Evolutionary conservation across 1,140 invertebrate species (phyloP).

Genomic region (Phymastichus coffea): DNA sequence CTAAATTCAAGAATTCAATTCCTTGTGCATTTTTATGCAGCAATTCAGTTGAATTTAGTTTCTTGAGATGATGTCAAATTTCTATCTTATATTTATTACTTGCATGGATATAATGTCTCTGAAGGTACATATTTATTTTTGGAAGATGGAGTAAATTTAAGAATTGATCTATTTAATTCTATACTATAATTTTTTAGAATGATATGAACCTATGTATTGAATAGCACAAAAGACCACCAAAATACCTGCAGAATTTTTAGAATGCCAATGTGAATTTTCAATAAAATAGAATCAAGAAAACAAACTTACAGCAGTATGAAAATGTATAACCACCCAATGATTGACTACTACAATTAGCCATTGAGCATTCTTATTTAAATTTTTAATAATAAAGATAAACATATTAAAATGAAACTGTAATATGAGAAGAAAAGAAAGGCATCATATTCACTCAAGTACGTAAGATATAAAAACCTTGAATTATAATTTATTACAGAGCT

Average conservation of each 20-base stretch:
- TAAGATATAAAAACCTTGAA: constrained; percentile 15
- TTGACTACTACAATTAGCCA: constrained; percentile 32
- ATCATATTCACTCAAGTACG: constrained; percentile 17
- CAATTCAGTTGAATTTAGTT: constrained; percentile 68
- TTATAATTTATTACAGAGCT: constrained; percentile 26
- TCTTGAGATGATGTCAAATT: constrained; percentile 78
- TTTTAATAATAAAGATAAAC: constrained; percentile 29
- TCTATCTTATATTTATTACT: constrained; percentile 89
- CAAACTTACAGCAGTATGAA: constrained; percentile 10
- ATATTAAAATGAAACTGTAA: constrained; percentile 26
- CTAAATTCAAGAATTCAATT: constrained; percentile 82
- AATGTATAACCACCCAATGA: constrained; percentile 29
- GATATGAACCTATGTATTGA: constrained; percentile 75
- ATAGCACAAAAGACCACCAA: constrained; percentile 65
- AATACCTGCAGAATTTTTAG: constrained; percentile 62
- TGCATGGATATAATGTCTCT: constrained; percentile 88
- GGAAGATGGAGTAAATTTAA: background rate
- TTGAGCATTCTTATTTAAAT: constrained; percentile 29
- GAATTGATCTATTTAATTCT: constrained; percentile 11
- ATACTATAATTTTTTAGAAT: constrained; percentile 56
- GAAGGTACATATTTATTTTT: constrained; percentile 57
- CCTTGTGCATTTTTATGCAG: constrained; percentile 75
- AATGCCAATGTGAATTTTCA: constrained; percentile 33
- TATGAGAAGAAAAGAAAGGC: constrained; percentile 21
- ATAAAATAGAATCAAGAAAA: constrained; percentile 16